These are phyloP conservation scores for Salvelinus sp. DNA, from an alignment of 2,113 vertebrate genomes.

Conservation along the genomic window DNA sequence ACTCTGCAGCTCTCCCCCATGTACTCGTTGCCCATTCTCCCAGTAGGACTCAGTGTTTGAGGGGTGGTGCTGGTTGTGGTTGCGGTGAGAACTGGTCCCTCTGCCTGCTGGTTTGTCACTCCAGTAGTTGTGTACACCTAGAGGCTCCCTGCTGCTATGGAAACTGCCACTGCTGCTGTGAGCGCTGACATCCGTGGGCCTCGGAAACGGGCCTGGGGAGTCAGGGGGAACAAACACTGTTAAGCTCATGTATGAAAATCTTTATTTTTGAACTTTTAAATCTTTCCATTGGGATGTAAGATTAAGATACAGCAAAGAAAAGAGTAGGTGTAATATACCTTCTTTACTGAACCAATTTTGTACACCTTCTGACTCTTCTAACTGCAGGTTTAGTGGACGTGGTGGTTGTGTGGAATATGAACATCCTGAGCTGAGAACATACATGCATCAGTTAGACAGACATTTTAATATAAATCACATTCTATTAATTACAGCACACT, in stretches of 20 bases:
- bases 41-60: slow-evolving; percentile 47
- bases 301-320: background rate
- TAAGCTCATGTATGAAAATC: too few relatives aligned
- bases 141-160: slow-evolving; percentile 41
- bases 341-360: slow-evolving; percentile 85
- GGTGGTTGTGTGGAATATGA: slow-evolving; percentile 71
- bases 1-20: slow-evolving; percentile 30
- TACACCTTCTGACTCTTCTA: slow-evolving; percentile 76
- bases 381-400: slow-evolving; percentile 56
- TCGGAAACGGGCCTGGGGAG: slow-evolving; percentile 72
- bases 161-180: slow-evolving; percentile 40
- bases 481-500: background rate
- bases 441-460: background rate
- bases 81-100: slow-evolving; percentile 18
- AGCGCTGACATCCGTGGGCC: slow-evolving; percentile 66
- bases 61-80: slow-evolving; percentile 30
- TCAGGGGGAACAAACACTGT: too few relatives aligned
- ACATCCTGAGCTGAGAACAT: slow-evolving; percentile 70
- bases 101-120: slow-evolving; percentile 62
- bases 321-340: slow-evolving; percentile 46
- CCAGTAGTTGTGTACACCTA: slow-evolving; percentile 74
- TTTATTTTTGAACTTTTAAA: background rate
- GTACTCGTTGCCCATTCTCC: slow-evolving; percentile 54
- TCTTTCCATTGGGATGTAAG: too few relatives aligned
- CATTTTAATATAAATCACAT: background rate